Percentiles rank a stretch among this genome's conserved stretches.
Conservation (phyloP, 2,113 vertebrate species). For the Callorhinus ursinus region DNA sequence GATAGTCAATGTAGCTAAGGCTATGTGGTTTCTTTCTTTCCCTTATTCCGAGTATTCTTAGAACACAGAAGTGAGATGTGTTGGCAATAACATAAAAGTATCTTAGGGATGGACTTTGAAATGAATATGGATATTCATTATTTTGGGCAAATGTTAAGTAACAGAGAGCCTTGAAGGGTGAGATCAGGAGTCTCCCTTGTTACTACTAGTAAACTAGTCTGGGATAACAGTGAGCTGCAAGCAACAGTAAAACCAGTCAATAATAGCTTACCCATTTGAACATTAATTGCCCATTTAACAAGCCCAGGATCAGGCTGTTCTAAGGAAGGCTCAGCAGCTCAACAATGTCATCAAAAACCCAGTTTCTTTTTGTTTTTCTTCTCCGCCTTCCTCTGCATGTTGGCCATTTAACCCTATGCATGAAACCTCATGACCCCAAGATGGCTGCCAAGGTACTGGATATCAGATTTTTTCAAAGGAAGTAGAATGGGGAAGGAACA, state of each 20-base stretch:
- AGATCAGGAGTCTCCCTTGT: neutral
- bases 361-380: neutral
- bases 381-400: neutral
- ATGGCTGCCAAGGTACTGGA: neutral
- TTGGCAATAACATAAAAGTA: neutral
- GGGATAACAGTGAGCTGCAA: neutral
- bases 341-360: neutral
- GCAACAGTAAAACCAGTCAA: neutral
- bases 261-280: neutral
- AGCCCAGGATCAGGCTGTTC: neutral
- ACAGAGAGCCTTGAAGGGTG: neutral
- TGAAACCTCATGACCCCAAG: neutral
- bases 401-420: neutral
- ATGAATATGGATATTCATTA: neutral
- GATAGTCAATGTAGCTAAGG: neutral
- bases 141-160: slow-evolving; percentile 6
- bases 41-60: neutral
- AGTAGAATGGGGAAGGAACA: neutral
- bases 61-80: too few relatives aligned
- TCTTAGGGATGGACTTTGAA: neutral
- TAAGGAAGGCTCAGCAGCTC: neutral
- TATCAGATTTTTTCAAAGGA: neutral
- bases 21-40: neutral
- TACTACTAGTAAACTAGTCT: neutral
- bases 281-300: neutral